phyloP scores from a whole-genome alignment of 1,140 invertebrate species.

The Lordiphosa collinella region DNA sequence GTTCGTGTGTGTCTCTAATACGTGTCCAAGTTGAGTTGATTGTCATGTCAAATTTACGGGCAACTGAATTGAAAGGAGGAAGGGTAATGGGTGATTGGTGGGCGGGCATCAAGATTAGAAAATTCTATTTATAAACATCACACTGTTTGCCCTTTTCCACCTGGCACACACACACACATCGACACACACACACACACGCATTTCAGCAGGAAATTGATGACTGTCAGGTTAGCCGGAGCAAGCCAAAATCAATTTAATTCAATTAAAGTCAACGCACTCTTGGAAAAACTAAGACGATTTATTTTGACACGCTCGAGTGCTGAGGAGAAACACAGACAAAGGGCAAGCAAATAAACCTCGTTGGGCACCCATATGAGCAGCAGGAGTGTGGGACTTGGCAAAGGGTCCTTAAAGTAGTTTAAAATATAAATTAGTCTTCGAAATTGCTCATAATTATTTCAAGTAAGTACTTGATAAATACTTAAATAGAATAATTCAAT shows the following conservation, averaged over 20 bases:
- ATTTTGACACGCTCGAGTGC: slow-evolving; percentile 39
- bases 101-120: slow-evolving; percentile 37
- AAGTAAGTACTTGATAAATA: no score
- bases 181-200: no score
- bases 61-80: slow-evolving; percentile 11
- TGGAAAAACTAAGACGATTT: slow-evolving; percentile 49
- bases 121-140: slow-evolving; percentile 46
- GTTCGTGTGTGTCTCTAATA: slow-evolving; percentile 22
- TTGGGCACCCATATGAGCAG: no score
- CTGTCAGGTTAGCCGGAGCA: slow-evolving; percentile 29
- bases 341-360: slow-evolving; percentile 39
- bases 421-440: no score
- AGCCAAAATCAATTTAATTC: slow-evolving; percentile 58
- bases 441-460: no score
- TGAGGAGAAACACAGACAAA: slow-evolving; percentile 25
- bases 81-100: not conserved
- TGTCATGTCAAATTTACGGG: slow-evolving; percentile 59
- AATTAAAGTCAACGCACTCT: slow-evolving; percentile 46
- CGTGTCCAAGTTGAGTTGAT: slow-evolving; percentile 51
- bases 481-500: no score
- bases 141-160: slow-evolving; percentile 25
- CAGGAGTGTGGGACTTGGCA: no score
- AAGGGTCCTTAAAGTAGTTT: slow-evolving; percentile 17
- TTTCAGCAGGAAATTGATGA: slow-evolving; percentile 38
- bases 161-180: slow-evolving; percentile 6